Percentiles rank a stretch among this genome's conserved stretches.
Conservation (phyloP, 37 sponge, comb jelly and placozoan genomes). For the Hexactinellida sp. region DNA sequence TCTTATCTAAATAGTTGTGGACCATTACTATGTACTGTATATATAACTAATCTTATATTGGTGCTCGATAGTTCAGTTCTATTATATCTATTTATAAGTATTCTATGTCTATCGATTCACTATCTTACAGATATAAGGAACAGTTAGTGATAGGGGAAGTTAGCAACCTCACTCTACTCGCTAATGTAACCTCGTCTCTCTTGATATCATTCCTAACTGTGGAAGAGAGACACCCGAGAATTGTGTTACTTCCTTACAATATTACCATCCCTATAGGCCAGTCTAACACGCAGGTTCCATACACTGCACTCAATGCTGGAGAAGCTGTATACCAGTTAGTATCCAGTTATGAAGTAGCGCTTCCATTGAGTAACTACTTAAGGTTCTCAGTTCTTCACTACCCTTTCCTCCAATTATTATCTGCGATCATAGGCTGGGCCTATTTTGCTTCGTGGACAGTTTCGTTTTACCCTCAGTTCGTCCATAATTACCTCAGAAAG, state of each 20-base stretch:
- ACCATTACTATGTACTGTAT: too few relatives aligned
- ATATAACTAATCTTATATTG: too few relatives aligned
- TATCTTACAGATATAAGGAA: not conserved
- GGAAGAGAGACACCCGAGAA: not conserved
- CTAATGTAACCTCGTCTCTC: not conserved
- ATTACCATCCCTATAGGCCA: not conserved
- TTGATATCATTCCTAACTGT: not conserved
- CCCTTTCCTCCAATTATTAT: conserved; percentile 36
- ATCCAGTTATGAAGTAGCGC: not conserved
- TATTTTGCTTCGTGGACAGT: conserved; percentile 82
- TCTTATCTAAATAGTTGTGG: too few relatives aligned
- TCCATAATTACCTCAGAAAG: conserved; percentile 47
- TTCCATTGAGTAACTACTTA: not conserved
- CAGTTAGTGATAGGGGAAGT: not conserved
- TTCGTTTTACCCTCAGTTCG: conserved; percentile 90
- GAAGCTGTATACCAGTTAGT: not conserved
- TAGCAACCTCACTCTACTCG: not conserved
- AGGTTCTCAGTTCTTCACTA: conserved; percentile 44
- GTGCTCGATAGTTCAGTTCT: too few relatives aligned
- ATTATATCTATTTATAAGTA: too few relatives aligned
- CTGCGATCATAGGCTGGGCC: conserved; percentile 69
- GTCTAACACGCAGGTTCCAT: not conserved
- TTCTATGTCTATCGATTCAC: not conserved
- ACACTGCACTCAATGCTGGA: not conserved
- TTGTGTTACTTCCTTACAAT: not conserved